phyloP scores from a whole-genome alignment of 2,797 vertebrate genomes.

The Neomorphus geoffroyi region DNA sequence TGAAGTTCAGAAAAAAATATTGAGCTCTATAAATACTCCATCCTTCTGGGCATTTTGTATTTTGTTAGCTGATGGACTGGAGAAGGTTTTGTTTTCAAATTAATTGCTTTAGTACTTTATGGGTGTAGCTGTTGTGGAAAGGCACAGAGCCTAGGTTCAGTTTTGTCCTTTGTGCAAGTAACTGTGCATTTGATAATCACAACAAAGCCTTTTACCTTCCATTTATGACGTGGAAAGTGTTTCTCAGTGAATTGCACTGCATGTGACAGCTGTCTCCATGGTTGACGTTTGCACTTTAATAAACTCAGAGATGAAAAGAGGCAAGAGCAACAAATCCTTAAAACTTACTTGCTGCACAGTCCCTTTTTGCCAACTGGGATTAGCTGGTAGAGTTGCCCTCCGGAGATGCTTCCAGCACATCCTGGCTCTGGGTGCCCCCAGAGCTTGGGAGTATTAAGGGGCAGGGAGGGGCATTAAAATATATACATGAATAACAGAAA shows the following conservation, averaged over 20 bases:
- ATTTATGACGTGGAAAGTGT: constrained; percentile 51
- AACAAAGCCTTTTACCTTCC: constrained; percentile 43
- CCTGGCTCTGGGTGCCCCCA: fast-evolving
- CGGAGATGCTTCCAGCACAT: not conserved
- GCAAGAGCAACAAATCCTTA: constrained; percentile 12
- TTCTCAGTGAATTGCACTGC: constrained; percentile 40
- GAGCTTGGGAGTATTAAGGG: not conserved
- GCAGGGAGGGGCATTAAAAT: not conserved
- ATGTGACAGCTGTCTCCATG: constrained; percentile 61
- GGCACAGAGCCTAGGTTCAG: constrained; percentile 46
- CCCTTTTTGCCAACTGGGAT: not conserved
- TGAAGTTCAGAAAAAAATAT: not conserved
- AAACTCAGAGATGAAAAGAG: constrained; percentile 59
- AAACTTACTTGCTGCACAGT: not conserved
- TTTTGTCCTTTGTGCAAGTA: constrained; percentile 64
- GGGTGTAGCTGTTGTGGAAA: not conserved
- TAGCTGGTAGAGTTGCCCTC: not conserved
- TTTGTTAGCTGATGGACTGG: not conserved
- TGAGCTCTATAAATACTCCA: not conserved
- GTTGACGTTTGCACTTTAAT: constrained; percentile 71
- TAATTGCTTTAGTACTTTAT: not conserved
- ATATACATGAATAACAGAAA: not conserved
- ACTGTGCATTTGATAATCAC: constrained; percentile 39
- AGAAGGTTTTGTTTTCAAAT: not conserved
- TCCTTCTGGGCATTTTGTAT: not conserved